Evolutionary conservation across 2,888 invertebrate genomes (phyloP).

Genomic region (Lithophane semibrunnea): DNA sequence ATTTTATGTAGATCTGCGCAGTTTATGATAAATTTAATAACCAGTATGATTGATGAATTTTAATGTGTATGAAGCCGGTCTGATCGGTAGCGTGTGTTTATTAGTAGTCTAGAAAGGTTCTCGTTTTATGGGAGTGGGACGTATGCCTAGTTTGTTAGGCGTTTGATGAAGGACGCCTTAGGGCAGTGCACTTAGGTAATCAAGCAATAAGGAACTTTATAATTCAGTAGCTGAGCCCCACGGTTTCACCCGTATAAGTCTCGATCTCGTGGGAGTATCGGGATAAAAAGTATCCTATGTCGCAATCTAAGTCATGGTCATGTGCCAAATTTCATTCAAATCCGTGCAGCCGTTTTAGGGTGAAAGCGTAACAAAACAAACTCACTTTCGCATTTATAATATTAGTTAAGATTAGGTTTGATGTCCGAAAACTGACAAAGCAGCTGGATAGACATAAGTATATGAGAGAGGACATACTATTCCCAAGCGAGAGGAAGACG

Average conservation of each 20-base stretch:
- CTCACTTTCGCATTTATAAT: too few species aligned
- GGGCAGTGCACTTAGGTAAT: conserved; percentile 13
- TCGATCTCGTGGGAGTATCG: too few species aligned
- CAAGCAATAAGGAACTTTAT: background rate
- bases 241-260: too few species aligned
- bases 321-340: too few species aligned
- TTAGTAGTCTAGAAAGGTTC: conserved; percentile 55
- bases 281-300: too few species aligned
- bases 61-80: conserved; percentile 54
- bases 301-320: too few species aligned
- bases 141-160: conserved; percentile 45
- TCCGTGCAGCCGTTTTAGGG: too few species aligned
- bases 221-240: background rate
- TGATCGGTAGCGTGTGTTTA: conserved; percentile 22
- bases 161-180: conserved; percentile 42
- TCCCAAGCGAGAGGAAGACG: too few species aligned
- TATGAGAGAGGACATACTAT: background rate
- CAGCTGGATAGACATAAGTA: background rate
- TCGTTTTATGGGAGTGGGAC: conserved; percentile 61
- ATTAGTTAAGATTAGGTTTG: too few species aligned
- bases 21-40: conserved; percentile 35
- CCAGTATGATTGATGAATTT: conserved; percentile 50
- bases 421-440: background rate
- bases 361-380: too few species aligned
- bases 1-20: conserved; percentile 38